A percentile compares a stretch with the other conserved stretches of the same genome.
phyloP scores from a whole-genome alignment of 1,140 invertebrate species.

The Acromyrmex charruanus region DNA sequence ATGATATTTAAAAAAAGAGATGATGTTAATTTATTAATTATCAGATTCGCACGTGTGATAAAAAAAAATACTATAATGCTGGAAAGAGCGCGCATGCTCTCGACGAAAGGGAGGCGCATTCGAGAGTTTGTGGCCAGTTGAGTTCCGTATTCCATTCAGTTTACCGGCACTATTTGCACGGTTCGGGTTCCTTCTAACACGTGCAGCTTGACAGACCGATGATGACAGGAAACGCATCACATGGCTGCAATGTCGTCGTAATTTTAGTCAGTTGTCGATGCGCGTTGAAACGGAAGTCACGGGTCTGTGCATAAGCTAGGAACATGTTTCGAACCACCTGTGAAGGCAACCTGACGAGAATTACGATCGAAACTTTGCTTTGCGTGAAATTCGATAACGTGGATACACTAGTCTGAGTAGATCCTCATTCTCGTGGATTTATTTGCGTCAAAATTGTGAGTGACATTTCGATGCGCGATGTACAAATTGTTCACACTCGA shows the following conservation, averaged over 20 bases:
- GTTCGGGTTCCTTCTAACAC: conserved; percentile 49
- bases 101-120: conserved; percentile 36
- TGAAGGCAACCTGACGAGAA: background rate
- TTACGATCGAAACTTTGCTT: background rate
- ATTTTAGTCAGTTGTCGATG: background rate
- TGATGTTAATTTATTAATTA: conserved; percentile 24
- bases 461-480: background rate
- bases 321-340: background rate
- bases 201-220: background rate
- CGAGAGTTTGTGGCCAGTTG: conserved; percentile 69
- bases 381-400: background rate
- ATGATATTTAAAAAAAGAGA: background rate
- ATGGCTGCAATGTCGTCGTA: background rate
- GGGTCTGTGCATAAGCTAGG: background rate
- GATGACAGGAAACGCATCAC: background rate
- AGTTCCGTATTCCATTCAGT: conserved; percentile 74
- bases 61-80: conserved; percentile 7
- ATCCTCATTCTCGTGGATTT: background rate
- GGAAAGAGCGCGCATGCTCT: conserved; percentile 70
- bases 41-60: background rate
- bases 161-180: conserved; percentile 78
- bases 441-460: background rate
- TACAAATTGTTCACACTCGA: background rate
- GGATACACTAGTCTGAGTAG: background rate
- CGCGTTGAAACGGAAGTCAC: background rate